Percentiles rank a stretch among this genome's conserved stretches.
phyloP scores from a whole-genome alignment of 2,888 invertebrate genomes.

The Blomia tropicalis region DNA sequence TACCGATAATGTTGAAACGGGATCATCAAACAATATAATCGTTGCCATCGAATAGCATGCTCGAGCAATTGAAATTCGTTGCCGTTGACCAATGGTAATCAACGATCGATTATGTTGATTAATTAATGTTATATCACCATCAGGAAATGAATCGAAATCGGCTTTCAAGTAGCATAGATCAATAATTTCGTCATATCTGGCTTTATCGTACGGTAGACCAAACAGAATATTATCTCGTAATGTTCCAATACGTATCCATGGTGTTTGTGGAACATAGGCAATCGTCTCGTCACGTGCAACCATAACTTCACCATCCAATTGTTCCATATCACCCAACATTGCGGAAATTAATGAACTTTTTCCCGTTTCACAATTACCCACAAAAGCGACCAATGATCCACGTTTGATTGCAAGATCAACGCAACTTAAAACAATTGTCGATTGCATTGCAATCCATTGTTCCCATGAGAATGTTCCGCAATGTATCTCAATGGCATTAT shows the following conservation, averaged over 20 bases:
- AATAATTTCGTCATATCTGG: constrained; percentile 32
- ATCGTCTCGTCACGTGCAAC: constrained; percentile 31
- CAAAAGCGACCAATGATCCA: constrained; percentile 27
- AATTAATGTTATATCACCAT: constrained; percentile 51
- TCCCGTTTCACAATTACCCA: constrained; percentile 31
- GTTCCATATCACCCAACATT: constrained; percentile 40
- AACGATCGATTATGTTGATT: constrained; percentile 20
- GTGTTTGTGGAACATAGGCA: constrained; percentile 86
- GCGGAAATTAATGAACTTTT: constrained; percentile 40
- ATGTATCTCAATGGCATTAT: neutral
- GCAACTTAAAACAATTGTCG: constrained; percentile 5
- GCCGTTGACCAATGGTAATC: constrained; percentile 6
- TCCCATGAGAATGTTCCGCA: constrained; percentile 35
- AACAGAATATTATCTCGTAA: constrained; percentile 82
- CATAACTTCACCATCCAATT: constrained; percentile 32
- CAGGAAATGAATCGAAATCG: neutral
- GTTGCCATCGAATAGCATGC: constrained; percentile 58
- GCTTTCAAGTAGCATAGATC: constrained; percentile 31
- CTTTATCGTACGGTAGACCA: constrained; percentile 54
- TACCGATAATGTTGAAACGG: constrained; percentile 38
- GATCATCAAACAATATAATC: constrained; percentile 38
- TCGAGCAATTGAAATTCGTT: constrained; percentile 37
- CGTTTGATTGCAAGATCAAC: constrained; percentile 22
- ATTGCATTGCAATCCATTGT: constrained; percentile 25
- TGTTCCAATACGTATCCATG: constrained; percentile 95